Percentiles rank a stretch among this genome's conserved stretches.
phyloP scores from a whole-genome alignment of 2,888 invertebrate species.

The Mesorhabditis belari region DNA sequence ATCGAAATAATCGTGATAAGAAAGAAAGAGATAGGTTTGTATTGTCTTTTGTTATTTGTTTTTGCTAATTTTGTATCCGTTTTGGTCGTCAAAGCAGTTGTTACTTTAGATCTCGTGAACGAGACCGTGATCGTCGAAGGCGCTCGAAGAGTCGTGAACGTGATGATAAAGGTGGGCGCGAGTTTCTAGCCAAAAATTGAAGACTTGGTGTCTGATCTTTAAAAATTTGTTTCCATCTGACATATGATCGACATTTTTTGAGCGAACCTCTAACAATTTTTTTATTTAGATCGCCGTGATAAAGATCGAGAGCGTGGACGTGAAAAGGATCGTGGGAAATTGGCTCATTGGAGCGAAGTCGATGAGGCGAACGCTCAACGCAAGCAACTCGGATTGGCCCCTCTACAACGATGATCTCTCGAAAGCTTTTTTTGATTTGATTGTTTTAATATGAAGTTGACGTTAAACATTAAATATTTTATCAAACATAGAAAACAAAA shows the following conservation, averaged over 20 bases:
- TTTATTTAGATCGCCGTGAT: constrained; percentile 7
- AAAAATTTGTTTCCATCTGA: no score
- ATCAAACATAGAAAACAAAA: no score
- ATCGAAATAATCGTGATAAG: constrained; percentile 42
- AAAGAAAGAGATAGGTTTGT: constrained; percentile 1
- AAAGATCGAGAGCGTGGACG: constrained; percentile 14
- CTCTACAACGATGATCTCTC: constrained; percentile 51
- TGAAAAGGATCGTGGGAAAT: constrained; percentile 21
- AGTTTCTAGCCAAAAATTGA: not conserved
- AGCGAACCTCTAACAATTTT: no score
- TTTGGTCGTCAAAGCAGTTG: no score
- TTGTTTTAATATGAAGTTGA: no score
- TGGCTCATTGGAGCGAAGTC: constrained; percentile 54
- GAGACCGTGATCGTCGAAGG: no score
- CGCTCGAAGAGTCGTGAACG: constrained; percentile 2
- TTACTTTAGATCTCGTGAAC: not conserved
- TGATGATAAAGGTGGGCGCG: constrained; percentile 2
- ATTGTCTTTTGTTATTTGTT: not conserved
- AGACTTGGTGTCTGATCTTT: no score
- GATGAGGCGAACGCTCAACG: constrained; percentile 58
- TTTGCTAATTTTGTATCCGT: no score
- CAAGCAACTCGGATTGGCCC: constrained; percentile 59
- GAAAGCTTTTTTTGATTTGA: no score
- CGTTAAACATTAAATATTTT: no score
- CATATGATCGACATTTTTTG: no score